Conservation (phyloP, 2,797 vertebrate species). For the Sebastes trivittatus region DNA sequence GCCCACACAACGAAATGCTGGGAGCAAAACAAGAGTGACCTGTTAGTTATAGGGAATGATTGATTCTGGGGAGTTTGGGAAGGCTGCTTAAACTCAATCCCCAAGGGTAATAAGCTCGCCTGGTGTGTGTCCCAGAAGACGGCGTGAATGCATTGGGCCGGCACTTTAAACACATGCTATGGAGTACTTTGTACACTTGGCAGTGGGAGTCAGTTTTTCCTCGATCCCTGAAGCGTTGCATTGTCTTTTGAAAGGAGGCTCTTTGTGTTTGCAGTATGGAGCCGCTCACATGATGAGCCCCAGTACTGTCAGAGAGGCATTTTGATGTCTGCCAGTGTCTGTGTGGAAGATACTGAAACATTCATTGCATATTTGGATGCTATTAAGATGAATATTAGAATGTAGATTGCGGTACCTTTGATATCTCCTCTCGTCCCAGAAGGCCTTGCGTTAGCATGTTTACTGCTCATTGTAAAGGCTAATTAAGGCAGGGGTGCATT, state of each 20-base stretch:
- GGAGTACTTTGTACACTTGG: constrained; percentile 67
- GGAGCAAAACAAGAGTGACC: constrained; percentile 28
- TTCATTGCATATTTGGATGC: constrained; percentile 66
- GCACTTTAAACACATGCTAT: constrained; percentile 58
- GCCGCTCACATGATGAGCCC: constrained; percentile 66
- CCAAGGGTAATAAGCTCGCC: constrained; percentile 21
- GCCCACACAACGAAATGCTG: constrained; percentile 24
- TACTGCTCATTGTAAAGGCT: constrained; percentile 48
- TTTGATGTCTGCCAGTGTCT: constrained; percentile 62
- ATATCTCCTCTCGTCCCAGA: constrained; percentile 27
- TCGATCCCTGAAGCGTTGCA: constrained; percentile 69
- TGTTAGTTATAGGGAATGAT: constrained; percentile 40
- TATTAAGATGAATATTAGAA: constrained; percentile 59
- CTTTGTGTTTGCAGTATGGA: constrained; percentile 67
- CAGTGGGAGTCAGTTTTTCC: constrained; percentile 66
- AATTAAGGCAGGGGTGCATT: constrained; percentile 32
- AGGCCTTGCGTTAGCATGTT: constrained; percentile 34
- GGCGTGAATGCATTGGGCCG: constrained; percentile 47
- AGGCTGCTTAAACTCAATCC: constrained; percentile 44
- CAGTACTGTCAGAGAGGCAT: constrained; percentile 62
- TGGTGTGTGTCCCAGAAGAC: constrained; percentile 47
- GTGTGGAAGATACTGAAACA: constrained; percentile 52
- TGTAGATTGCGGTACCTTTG: constrained; percentile 27
- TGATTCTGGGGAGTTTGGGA: constrained; percentile 26
- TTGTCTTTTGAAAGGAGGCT: constrained; percentile 73